Evolutionary conservation across 2,797 vertebrate species (phyloP), one percentile per base, ranked within the genome.

Genomic region (Balearica regulorum): DNA sequence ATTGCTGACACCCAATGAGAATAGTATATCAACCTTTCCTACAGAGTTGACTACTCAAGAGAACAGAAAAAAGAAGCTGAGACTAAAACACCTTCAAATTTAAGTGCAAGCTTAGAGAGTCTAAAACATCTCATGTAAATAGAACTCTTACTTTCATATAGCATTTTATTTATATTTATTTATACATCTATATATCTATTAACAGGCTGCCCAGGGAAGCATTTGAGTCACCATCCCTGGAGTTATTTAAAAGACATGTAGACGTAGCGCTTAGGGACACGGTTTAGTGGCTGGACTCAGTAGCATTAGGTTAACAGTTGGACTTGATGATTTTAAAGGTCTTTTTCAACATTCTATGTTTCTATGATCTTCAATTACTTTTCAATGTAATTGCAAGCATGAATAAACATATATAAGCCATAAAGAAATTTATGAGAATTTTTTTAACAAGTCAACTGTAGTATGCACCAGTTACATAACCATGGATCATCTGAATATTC

Each of bases 221-320:
- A 5, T 31, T 37, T 31, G 20, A 53, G 28, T 66, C 43, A 31
- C 46, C 21, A 66, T 10, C 17, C 25, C n/a, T 44, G 37, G 15
- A 75, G n/a, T 14, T 41, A 53, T n/a, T 46, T 72, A 54, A 66
- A 41, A 70, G 26, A 37, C 1, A 0, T 11, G 65, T 44, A 79
- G 20, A 66, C 2, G 1, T 14, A 29, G 29, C 1, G 1, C 39
- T 66, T n/a, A 41, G 16, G 29, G 29, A 54, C 41, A 39, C 9
- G 18, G 19, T 22, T 73, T 69, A 83, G 20, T 26, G 16, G 11
- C 16, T 64, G 39, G 28, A 75, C 24, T 69, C 64, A 17, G 39
- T 7, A 58, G 60, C 0, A 0, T 13, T 46, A 68, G 5, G 24
- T 53, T 78, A 72, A 41, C 1, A 3, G 26, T 21, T 68, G 18